Base-by-base conservation (phyloP, 2,797 vertebrate genomes). In the Pachyuromys duprasi region DNA sequence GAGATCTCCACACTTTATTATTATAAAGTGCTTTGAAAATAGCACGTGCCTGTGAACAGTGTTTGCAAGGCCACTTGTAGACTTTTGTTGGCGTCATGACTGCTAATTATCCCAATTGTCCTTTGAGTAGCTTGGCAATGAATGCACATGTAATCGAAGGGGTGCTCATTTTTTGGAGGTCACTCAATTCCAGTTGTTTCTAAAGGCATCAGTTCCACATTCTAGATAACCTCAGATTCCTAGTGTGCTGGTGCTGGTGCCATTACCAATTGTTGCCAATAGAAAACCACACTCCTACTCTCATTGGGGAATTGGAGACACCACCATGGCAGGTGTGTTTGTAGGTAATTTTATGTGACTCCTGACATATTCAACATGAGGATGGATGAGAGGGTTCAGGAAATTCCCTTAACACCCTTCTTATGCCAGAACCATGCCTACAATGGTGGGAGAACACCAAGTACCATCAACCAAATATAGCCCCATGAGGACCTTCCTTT, bases 211-310 rank as follows among this genome's bases (percentile, higher is more conserved):
- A 33, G 22, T 36, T 84, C 18, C 36, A 31, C 22, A 79, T 83
- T 67, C 15, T 67, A 86, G 2, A 39, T 39, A 49, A 72, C 45
- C 82, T 42, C 5, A 28, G 60, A 53, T 81, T 97, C 97, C 93
- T 97, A 33, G 94, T 0, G 0, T 79, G 63, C 26, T 97, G 81
- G 89, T n/a, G 89, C 93, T 91, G 62, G 65, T 53, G 79, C 97
- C 98, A 97, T 94, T 97, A 97, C 24, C 24, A 49, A 28, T 36
- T 74, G 93, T 39, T 20, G 53, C 90, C 5, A 13, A 6, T 75
- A 7, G 45, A 63, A 63, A 4, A 14, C 67, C n/a, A 1, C 6
- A 55, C 55, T 89, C 42, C 26, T 84, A 15, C 78, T 79, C 74
- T 60, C 36, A 60, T 11, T 89, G 53, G 13, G 18, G 18, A 88